phyloP scores from a whole-genome alignment of 2,113 vertebrate genomes.

The Otocyon megalotis region DNA sequence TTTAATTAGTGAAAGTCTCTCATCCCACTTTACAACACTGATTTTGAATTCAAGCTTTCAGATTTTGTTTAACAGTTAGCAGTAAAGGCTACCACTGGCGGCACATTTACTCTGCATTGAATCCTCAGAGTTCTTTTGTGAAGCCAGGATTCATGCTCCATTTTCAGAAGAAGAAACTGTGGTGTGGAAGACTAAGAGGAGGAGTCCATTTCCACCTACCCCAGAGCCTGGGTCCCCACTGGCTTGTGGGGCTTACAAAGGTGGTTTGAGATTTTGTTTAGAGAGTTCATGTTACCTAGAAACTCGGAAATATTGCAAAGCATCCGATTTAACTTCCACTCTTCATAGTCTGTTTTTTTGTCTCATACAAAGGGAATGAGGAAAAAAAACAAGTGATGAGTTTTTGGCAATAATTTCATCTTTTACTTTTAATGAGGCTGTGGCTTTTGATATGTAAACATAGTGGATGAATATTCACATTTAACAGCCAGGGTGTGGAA shows the following conservation, averaged over 20 bases:
- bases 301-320: background rate
- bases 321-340: background rate
- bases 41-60: constrained; percentile 63
- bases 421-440: constrained; percentile 19
- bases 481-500: background rate
- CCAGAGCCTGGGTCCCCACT: background rate
- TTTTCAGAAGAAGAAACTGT: background rate
- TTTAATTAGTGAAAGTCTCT: constrained; percentile 17
- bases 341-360: background rate
- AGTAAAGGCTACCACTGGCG: background rate
- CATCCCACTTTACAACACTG: background rate
- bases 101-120: constrained; percentile 4
- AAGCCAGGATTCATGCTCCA: background rate
- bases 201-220: background rate
- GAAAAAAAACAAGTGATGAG: background rate
- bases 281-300: background rate
- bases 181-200: background rate
- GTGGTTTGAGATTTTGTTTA: background rate
- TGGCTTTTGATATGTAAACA: constrained; percentile 18
- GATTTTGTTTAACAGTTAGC: background rate
- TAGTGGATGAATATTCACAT: background rate
- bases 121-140: background rate
- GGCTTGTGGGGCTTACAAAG: background rate
- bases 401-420: constrained; percentile 14
- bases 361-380: background rate